Base-by-base conservation (phyloP, 2,113 vertebrate species). In the Bambusicola thoracicus region DNA sequence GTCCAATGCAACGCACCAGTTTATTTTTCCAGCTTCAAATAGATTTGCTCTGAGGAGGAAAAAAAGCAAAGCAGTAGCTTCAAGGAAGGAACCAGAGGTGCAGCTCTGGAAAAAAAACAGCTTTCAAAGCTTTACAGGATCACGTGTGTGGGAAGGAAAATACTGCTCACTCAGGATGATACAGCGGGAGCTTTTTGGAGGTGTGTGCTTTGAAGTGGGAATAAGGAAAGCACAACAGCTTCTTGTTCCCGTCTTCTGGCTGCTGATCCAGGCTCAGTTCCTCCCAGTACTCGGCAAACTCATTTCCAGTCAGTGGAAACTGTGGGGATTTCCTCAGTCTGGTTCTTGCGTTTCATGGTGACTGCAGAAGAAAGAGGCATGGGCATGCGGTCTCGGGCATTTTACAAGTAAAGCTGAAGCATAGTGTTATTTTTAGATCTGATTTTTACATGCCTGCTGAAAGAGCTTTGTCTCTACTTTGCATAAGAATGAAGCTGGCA, bases 401-500 rank as follows among this genome's bases (percentile, higher is more conserved):
- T 80, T 76, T 78, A 56, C 43, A 74, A 62, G 58, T 46, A 78
- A 94, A 90, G 63, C 34, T 19, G 58, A 89, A 79, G 53, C 34
- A 56, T 72, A 36, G 67, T 0, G 25, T 91, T 92, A 89, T 67
- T 81, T 96, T 92, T 91, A 93, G 94, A 62, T 67, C 22, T 75
- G 61, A 67, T 82, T 62, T 90, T 53, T 95, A 59, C 85, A 86
- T 83, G 89, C 67, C 9, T 91, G 55, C 58, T 84, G 87, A 94
- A 94, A 74, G 86, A 91, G 44, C 81, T 87, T 94, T 89, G 49
- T 92, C 62, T 86, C 80, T 90, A 38, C 65, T 89, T 88, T 94
- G 87, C 84, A 92, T 90, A 66, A 95, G 74, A 93, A 94, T 84
- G 84, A 94, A 94, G 44, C 86, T 94, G 77, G 89, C 91, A 93